These are phyloP conservation scores for Eutrigla gurnardus DNA, from an alignment of 2,797 vertebrate species.

Conservation along the genomic window DNA sequence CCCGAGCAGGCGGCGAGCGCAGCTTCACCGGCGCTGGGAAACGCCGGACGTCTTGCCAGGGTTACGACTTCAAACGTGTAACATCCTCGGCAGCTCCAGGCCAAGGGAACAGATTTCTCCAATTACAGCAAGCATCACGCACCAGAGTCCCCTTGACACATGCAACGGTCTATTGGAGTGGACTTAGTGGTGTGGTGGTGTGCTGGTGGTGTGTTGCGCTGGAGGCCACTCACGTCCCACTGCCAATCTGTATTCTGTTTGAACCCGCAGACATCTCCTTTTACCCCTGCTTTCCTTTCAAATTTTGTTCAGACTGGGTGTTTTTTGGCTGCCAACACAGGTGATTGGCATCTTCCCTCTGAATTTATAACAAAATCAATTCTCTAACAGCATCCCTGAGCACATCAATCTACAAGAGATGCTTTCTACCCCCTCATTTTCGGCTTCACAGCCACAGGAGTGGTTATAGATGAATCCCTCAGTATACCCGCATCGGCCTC, in stretches of 20 bases:
- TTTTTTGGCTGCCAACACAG: slow-evolving; percentile 76
- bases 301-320: slow-evolving; percentile 71
- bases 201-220: slow-evolving; percentile 75
- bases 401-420: slow-evolving; percentile 74
- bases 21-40: slow-evolving; percentile 66
- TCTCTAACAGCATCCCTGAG: slow-evolving; percentile 79
- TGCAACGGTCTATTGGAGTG: slow-evolving; percentile 77
- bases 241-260: slow-evolving; percentile 83
- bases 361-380: slow-evolving; percentile 85
- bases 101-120: slow-evolving; percentile 83
- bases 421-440: slow-evolving; percentile 75
- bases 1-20: slow-evolving; percentile 44
- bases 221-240: slow-evolving; percentile 73
- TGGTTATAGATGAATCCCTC: slow-evolving; percentile 72
- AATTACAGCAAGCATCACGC: slow-evolving; percentile 83
- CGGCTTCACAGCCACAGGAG: slow-evolving; percentile 60
- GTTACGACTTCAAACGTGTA: slow-evolving; percentile 82
- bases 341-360: slow-evolving; percentile 80
- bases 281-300: slow-evolving; percentile 72
- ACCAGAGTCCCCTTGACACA: slow-evolving; percentile 78
- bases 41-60: slow-evolving; percentile 77
- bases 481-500: slow-evolving; percentile 57
- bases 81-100: slow-evolving; percentile 68
- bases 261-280: slow-evolving; percentile 78
- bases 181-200: slow-evolving; percentile 70